Evolutionary conservation across 1,140 invertebrate genomes (phyloP).

Genomic region (Hypsibius dujardini): DNA sequence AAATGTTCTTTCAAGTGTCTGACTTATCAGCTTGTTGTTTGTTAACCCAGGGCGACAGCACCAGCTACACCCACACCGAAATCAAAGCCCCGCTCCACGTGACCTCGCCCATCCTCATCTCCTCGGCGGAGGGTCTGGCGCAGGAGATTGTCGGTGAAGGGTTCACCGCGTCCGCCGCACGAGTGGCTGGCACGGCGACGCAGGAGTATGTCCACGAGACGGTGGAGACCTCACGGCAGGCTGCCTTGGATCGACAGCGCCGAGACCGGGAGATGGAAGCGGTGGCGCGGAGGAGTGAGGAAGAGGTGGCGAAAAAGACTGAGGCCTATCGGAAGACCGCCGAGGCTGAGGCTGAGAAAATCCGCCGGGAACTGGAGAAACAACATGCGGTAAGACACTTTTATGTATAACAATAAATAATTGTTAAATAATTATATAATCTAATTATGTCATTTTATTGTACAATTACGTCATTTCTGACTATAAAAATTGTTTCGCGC

Average conservation of each 20-base stretch:
- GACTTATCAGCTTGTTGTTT: no score
- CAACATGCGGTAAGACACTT: not conserved
- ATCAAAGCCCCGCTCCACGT: not conserved
- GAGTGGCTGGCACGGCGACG: not conserved
- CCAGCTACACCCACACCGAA: slow-evolving; percentile 16
- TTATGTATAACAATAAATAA: no score
- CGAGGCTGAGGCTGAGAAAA: slow-evolving; percentile 14
- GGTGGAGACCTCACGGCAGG: not conserved
- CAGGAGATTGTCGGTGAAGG: not conserved
- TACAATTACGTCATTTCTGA: not conserved
- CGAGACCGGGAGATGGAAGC: not conserved
- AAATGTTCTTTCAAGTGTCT: no score
- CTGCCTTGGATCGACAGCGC: not conserved
- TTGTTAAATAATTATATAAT: not conserved
- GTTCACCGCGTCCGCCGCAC: slow-evolving; percentile 7
- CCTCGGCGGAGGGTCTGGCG: not conserved
- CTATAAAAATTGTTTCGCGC: no score
- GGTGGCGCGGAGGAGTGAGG: not conserved
- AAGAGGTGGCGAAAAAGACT: not conserved
- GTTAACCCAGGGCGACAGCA: not conserved
- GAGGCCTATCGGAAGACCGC: not conserved
- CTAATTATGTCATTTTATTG: not conserved
- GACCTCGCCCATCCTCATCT: not conserved
- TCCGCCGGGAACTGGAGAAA: slow-evolving; percentile 15
- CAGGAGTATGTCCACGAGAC: not conserved